phyloP scores from a whole-genome alignment of 1,140 invertebrate species.

The Stegodyphus mimosarum region DNA sequence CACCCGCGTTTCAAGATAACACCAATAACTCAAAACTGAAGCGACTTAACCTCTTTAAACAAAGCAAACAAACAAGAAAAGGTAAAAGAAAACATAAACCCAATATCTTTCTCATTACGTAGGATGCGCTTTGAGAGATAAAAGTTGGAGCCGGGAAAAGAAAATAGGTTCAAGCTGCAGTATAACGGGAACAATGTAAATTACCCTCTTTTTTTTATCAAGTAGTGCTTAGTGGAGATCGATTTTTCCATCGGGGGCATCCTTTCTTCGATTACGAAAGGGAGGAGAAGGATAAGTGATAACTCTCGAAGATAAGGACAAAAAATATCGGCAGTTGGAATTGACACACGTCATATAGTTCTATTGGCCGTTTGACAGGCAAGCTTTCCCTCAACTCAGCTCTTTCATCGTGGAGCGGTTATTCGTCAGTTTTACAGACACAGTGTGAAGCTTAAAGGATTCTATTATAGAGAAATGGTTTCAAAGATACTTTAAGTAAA shows the following conservation, averaged over 20 bases:
- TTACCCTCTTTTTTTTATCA: conserved; percentile 45
- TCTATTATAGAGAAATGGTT: too few relatives aligned
- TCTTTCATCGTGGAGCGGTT: too few relatives aligned
- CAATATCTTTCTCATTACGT: conserved; percentile 46
- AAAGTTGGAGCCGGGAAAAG: conserved; percentile 8
- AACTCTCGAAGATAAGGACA: conserved; percentile 17
- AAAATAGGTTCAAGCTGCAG: conserved; percentile 24
- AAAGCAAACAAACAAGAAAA: conserved; percentile 22
- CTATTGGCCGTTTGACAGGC: too few relatives aligned
- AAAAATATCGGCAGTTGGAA: conserved; percentile 38
- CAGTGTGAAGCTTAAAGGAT: too few relatives aligned
- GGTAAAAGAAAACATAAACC: conserved; percentile 32
- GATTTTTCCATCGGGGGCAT: conserved; percentile 41
- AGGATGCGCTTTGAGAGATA: conserved; percentile 27
- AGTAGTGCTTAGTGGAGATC: conserved; percentile 34
- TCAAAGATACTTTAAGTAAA: too few relatives aligned
- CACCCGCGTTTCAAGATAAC: too few relatives aligned
- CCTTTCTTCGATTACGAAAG: conserved; percentile 37
- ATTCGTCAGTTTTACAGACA: too few relatives aligned
- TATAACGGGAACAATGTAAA: conserved; percentile 43
- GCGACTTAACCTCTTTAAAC: not conserved
- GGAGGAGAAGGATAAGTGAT: conserved; percentile 26
- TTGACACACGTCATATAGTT: not conserved
- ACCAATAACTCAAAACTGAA: too few relatives aligned
- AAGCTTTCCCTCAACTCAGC: too few relatives aligned